Percentiles rank a stretch among this genome's conserved stretches.
Evolutionary conservation across 2,113 vertebrate species (phyloP).

Genomic region (Hypanus sabinus): DNA sequence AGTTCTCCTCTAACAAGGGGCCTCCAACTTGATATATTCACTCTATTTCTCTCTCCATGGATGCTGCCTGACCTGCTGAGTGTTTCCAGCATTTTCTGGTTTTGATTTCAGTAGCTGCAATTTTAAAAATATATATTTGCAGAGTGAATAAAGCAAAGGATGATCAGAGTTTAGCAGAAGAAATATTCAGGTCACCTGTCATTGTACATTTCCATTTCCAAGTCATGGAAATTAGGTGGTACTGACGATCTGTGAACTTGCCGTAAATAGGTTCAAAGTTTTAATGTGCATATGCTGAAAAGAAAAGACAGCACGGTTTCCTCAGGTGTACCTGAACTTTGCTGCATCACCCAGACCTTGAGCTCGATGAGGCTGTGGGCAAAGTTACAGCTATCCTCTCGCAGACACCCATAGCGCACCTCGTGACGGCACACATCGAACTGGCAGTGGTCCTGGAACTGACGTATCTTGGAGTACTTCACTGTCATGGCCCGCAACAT

Average conservation of each 20-base stretch:
- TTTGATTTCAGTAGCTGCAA: too few species aligned
- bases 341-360: slow-evolving; percentile 83
- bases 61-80: too few species aligned
- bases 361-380: slow-evolving; percentile 89
- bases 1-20: neutral
- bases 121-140: too few species aligned
- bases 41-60: too few species aligned
- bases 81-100: too few species aligned
- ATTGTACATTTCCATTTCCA: neutral
- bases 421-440: slow-evolving; percentile 76
- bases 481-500: slow-evolving; percentile 68
- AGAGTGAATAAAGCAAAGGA: neutral
- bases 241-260: neutral
- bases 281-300: neutral
- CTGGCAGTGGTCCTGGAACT: slow-evolving; percentile 68
- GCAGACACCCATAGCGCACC: slow-evolving; percentile 70
- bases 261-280: neutral
- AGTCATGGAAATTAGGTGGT: too few species aligned
- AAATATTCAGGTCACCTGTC: neutral
- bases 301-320: neutral
- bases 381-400: slow-evolving; percentile 70
- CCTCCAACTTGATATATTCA: too few species aligned
- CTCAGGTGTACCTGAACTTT: slow-evolving; percentile 61
- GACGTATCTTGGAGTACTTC: slow-evolving; percentile 81
- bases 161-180: neutral